Percentiles rank a stretch among this genome's conserved stretches.
phyloP scores from a whole-genome alignment of 2,888 invertebrate species.

The Cyrtodaria siliqua region DNA sequence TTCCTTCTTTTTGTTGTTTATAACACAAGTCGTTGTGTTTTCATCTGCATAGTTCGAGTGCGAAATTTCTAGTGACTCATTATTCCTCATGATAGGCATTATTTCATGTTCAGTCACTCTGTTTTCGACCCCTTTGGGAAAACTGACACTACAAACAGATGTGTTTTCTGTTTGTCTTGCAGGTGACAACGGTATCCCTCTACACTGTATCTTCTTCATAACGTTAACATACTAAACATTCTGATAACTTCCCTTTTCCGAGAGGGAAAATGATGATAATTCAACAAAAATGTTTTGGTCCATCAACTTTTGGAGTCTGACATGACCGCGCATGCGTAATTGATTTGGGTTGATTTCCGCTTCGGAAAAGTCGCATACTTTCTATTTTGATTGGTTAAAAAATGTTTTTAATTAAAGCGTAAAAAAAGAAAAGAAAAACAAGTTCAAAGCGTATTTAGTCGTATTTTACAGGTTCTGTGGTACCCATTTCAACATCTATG shows the following conservation, averaged over 20 bases:
- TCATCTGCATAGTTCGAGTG: slow-evolving; percentile 65
- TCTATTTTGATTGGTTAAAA: slow-evolving; percentile 49
- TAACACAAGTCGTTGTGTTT: slow-evolving; percentile 52
- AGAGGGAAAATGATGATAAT: slow-evolving; percentile 22
- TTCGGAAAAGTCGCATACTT: slow-evolving; percentile 37
- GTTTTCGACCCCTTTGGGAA: slow-evolving; percentile 35
- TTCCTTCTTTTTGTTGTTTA: slow-evolving; percentile 71
- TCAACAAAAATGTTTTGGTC: slow-evolving; percentile 26
- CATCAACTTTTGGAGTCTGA: slow-evolving; percentile 34
- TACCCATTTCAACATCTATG: too few relatives aligned
- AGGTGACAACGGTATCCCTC: slow-evolving; percentile 69
- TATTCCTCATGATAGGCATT: slow-evolving; percentile 54
- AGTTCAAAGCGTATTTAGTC: too few relatives aligned
- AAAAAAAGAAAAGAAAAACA: too few relatives aligned
- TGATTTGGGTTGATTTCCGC: slow-evolving; percentile 45
- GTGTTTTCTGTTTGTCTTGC: slow-evolving; percentile 21
- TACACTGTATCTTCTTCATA: slow-evolving; percentile 78
- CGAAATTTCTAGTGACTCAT: slow-evolving; percentile 61
- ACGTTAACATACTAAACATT: slow-evolving; percentile 37
- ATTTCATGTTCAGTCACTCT: slow-evolving; percentile 29
- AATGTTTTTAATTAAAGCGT: not conserved
- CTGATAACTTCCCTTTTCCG: slow-evolving; percentile 2
- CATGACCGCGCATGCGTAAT: slow-evolving; percentile 66
- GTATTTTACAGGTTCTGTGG: too few relatives aligned
- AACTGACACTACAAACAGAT: slow-evolving; percentile 16